Evolutionary conservation across 2,888 invertebrate species (phyloP).

Genomic region (Thyatira batis): DNA sequence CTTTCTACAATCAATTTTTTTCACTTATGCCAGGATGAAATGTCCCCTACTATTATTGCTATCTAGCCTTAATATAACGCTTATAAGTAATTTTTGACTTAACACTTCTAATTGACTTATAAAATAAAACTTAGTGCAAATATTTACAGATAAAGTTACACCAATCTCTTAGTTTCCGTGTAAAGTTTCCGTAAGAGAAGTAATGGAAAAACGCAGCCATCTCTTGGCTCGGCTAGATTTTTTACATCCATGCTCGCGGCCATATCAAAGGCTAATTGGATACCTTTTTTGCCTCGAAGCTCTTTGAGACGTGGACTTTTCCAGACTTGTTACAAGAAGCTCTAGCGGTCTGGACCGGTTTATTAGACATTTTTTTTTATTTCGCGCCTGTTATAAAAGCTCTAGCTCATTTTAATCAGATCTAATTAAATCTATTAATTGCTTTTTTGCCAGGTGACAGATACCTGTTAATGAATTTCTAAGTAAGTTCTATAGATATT

Average conservation of each 20-base stretch:
- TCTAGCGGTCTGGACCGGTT: background rate
- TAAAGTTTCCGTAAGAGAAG: constrained; percentile 13
- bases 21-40: too few species aligned
- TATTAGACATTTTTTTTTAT: background rate
- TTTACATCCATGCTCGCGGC: constrained; percentile 33
- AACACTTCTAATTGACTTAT: background rate
- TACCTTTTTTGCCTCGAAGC: constrained; percentile 27
- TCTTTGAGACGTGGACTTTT: constrained; percentile 19
- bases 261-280: constrained; percentile 40
- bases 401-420: too few species aligned
- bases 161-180: background rate
- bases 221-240: constrained; percentile 23
- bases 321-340: constrained; percentile 20
- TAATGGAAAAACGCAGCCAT: constrained; percentile 12
- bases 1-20: too few species aligned
- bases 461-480: too few species aligned
- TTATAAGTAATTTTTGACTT: too few species aligned
- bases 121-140: background rate
- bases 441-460: too few species aligned
- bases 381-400: too few species aligned
- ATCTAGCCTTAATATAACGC: too few species aligned
- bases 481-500: too few species aligned
- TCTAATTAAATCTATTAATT: too few species aligned
- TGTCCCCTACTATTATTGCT: too few species aligned
- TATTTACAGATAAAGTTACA: background rate